A percentile compares a stretch with the other conserved stretches of the same genome.
Conservation (phyloP, 2,888 invertebrate genomes). For the Hoplodrina ambigua region DNA sequence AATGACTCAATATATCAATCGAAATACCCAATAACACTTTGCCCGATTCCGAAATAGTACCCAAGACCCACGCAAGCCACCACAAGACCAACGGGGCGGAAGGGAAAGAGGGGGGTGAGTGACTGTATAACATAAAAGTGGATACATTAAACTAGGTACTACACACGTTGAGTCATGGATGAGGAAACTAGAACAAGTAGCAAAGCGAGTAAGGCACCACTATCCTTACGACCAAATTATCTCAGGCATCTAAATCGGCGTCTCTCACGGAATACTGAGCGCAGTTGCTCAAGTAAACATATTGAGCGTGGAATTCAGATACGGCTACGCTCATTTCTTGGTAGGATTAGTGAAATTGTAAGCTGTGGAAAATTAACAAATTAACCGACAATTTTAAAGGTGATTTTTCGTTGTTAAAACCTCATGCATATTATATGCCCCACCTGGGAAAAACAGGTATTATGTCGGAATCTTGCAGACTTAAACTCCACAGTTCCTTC, state of each 20-base stretch:
- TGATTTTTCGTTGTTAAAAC: too few relatives aligned
- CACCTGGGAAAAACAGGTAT: too few relatives aligned
- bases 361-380: background rate
- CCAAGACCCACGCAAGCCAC: too few relatives aligned
- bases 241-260: conserved; percentile 49
- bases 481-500: too few relatives aligned
- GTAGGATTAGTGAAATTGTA: background rate
- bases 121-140: background rate
- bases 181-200: conserved; percentile 47
- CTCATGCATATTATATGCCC: too few relatives aligned
- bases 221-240: conserved; percentile 54
- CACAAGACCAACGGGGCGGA: too few relatives aligned
- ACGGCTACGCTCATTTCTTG: conserved; percentile 14
- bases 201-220: conserved; percentile 20
- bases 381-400: too few relatives aligned
- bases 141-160: background rate
- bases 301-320: conserved; percentile 29
- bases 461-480: too few relatives aligned
- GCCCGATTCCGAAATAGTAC: too few relatives aligned
- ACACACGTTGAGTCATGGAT: conserved; percentile 46
- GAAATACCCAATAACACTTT: background rate
- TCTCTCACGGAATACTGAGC: conserved; percentile 51
- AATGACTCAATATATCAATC: too few relatives aligned
- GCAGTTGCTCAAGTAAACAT: conserved; percentile 39
- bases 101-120: too few relatives aligned